These are phyloP conservation scores for Nomada goodeniana DNA, from an alignment of 2,888 invertebrate genomes.

Conservation along the genomic window DNA sequence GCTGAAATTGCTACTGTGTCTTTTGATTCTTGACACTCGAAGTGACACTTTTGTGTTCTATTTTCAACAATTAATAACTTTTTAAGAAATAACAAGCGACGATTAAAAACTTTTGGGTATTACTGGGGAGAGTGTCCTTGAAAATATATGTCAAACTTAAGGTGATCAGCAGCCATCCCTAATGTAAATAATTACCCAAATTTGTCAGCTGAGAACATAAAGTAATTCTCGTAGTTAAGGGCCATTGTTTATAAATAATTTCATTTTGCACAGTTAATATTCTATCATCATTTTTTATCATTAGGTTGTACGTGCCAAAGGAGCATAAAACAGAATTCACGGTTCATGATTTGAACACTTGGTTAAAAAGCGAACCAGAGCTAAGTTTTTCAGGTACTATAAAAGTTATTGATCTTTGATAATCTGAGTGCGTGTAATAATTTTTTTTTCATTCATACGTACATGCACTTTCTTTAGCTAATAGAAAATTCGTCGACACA, in stretches of 20 bases:
- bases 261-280: neutral
- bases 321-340: conserved; percentile 50
- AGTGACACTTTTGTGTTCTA: no score
- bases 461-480: conserved; percentile 60
- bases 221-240: neutral
- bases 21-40: no score
- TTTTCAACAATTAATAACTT: no score
- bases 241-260: neutral
- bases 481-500: conserved; percentile 86
- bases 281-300: conserved; percentile 15
- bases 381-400: conserved; percentile 50
- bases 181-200: no score
- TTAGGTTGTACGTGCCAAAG: conserved; percentile 69
- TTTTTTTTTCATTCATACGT: neutral
- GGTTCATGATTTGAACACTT: conserved; percentile 65
- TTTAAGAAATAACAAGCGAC: no score
- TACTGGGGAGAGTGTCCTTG: no score
- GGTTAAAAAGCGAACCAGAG: conserved; percentile 68
- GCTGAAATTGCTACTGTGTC: no score
- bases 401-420: conserved; percentile 3
- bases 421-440: neutral
- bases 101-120: no score
- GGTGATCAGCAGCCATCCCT: no score
- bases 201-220: no score
- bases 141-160: no score